These are phyloP conservation scores for Apolygus lucorum DNA, from an alignment of 1,140 invertebrate genomes.

Conservation along the genomic window DNA sequence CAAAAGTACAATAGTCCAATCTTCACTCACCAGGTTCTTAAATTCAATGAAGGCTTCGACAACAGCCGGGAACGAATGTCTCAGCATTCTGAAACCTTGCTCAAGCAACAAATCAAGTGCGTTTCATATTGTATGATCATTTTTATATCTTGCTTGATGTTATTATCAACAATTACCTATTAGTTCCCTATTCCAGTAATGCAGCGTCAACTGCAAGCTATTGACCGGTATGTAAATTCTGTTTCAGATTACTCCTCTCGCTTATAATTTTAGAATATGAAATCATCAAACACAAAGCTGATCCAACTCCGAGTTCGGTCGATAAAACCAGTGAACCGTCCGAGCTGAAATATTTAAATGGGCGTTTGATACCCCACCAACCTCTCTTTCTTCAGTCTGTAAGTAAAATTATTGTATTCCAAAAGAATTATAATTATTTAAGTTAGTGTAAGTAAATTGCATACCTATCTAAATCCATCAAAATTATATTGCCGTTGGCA, in stretches of 20 bases:
- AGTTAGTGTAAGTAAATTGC: no score
- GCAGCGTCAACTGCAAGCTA: no score
- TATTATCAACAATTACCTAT: no score
- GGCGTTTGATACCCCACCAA: constrained; percentile 65
- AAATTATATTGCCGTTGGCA: no score
- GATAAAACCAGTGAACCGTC: constrained; percentile 33
- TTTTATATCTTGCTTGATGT: no score
- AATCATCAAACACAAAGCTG: constrained; percentile 36
- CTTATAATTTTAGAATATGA: constrained; percentile 69
- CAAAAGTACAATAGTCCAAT: constrained; percentile 32
- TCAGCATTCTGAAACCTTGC: constrained; percentile 65
- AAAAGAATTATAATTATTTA: no score
- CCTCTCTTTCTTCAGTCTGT: constrained; percentile 61
- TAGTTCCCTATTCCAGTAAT: no score
- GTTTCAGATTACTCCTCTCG: constrained; percentile 54
- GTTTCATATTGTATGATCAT: neutral
- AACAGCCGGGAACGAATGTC: constrained; percentile 45
- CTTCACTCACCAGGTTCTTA: constrained; percentile 75
- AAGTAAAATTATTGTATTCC: neutral
- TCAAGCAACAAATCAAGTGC: constrained; percentile 61
- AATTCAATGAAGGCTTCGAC: constrained; percentile 60
- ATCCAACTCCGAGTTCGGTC: constrained; percentile 28
- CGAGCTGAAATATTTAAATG: constrained; percentile 53
- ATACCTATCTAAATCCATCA: no score
- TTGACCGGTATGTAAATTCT: no score